These are phyloP conservation scores for Eretmochelys imbricata DNA, from an alignment of 2,113 vertebrate genomes.

Conservation along the genomic window DNA sequence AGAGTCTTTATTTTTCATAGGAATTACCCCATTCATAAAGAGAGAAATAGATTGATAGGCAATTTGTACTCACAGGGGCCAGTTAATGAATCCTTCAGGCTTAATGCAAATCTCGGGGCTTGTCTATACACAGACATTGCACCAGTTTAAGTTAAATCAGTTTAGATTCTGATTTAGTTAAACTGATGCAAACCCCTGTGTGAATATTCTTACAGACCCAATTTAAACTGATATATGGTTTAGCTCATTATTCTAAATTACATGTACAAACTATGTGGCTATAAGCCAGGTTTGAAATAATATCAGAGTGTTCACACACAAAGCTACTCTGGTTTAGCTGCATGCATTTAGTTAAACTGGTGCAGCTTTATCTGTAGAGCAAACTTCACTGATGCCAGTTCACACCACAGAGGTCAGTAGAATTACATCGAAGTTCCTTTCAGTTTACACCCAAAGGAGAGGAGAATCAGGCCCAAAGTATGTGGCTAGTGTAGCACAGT, in stretches of 20 bases:
- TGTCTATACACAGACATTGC: background rate
- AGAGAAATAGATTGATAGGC: background rate
- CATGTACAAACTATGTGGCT: rapidly evolving
- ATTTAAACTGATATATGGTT: background rate
- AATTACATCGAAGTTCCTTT: background rate
- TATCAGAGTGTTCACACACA: background rate
- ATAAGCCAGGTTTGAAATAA: background rate
- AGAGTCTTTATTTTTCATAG: background rate
- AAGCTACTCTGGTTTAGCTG: background rate
- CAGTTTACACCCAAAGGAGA: background rate
- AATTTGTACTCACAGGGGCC: background rate
- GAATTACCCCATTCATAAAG: background rate
- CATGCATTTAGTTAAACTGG: background rate
- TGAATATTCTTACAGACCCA: background rate
- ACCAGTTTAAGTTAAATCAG: background rate
- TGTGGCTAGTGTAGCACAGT: background rate
- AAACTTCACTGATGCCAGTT: background rate
- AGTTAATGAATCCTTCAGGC: background rate
- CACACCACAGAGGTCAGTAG: background rate
- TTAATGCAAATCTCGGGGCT: background rate
- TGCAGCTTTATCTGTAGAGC: background rate
- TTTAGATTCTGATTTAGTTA: background rate
- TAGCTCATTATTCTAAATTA: background rate
- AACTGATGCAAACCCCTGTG: background rate
- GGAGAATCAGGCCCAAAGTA: background rate